These are phyloP conservation scores for Coptodon rendalli DNA, from an alignment of 2,113 vertebrate species.

Conservation along the genomic window DNA sequence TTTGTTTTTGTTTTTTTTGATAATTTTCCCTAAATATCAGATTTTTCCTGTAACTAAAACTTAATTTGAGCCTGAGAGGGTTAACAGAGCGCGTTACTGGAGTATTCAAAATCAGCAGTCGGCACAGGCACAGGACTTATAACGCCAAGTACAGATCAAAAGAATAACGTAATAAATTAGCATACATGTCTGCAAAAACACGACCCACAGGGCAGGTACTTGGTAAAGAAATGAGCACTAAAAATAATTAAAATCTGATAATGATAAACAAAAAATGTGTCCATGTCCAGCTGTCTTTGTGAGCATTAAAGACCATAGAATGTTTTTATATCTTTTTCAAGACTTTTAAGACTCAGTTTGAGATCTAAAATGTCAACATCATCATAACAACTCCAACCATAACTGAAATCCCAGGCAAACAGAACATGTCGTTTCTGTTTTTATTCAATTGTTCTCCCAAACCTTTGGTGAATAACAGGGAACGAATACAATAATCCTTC, in stretches of 20 bases:
- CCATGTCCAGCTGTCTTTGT: neutral
- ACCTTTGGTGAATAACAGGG: neutral
- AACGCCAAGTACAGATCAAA: neutral
- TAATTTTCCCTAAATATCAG: too few species aligned
- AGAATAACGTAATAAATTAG: neutral
- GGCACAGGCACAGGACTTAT: fast-evolving
- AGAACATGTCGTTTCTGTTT: neutral
- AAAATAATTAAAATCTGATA: neutral
- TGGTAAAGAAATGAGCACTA: neutral
- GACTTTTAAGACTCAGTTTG: neutral
- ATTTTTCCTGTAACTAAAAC: too few species aligned
- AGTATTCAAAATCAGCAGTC: fast-evolving
- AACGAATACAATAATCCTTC: neutral
- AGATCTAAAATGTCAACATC: neutral
- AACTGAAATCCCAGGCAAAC: neutral
- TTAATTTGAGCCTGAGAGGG: too few species aligned
- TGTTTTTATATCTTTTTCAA: neutral
- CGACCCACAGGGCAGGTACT: neutral
- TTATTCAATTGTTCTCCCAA: neutral
- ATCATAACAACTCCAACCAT: fast-evolving
- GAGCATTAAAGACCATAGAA: neutral
- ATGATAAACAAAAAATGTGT: neutral
- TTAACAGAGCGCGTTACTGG: fast-evolving
- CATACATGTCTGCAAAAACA: neutral
- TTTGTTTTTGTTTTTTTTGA: too few species aligned